phyloP scores from a whole-genome alignment of 92 coral and sea anemone species.

The Epizoanthus scotinus region DNA sequence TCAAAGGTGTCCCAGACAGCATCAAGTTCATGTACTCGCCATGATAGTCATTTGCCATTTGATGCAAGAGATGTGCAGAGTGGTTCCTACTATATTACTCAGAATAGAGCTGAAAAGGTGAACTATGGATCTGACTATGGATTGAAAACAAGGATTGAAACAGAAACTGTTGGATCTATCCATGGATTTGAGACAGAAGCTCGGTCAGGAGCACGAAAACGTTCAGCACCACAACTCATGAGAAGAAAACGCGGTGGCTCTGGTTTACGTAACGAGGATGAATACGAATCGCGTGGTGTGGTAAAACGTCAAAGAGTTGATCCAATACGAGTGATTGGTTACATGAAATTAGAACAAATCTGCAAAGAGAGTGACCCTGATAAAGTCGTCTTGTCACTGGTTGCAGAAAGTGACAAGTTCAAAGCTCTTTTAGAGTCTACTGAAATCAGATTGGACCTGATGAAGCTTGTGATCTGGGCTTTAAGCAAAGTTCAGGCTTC shows the following conservation, averaged over 20 bases:
- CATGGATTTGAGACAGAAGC: neutral
- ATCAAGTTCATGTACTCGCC: no score
- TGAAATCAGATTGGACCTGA: slow-evolving; percentile 16
- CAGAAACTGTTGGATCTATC: no score
- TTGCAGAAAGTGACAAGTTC: slow-evolving; percentile 14
- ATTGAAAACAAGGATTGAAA: no score
- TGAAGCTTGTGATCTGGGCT: slow-evolving; percentile 14
- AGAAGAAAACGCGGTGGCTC: no score
- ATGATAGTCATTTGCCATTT: no score
- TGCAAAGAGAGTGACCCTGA: slow-evolving; percentile 22
- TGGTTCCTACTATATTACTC: no score
- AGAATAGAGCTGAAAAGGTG: no score
- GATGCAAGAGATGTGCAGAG: no score
- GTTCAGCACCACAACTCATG: no score
- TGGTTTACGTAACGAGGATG: neutral
- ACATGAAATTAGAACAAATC: slow-evolving; percentile 26
- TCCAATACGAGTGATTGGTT: neutral
- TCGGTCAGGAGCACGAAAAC: neutral
- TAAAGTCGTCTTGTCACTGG: slow-evolving; percentile 17
- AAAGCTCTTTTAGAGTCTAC: slow-evolving; percentile 13
- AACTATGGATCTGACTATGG: no score
- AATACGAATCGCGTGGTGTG: neutral
- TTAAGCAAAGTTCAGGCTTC: slow-evolving; percentile 36
- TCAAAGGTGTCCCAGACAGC: no score
- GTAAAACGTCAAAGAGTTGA: slow-evolving; percentile 10